A percentile compares a stretch with the other conserved stretches of the same genome.
phyloP scores from a whole-genome alignment of 2,888 invertebrate species.

The Creontiades dilutus region DNA sequence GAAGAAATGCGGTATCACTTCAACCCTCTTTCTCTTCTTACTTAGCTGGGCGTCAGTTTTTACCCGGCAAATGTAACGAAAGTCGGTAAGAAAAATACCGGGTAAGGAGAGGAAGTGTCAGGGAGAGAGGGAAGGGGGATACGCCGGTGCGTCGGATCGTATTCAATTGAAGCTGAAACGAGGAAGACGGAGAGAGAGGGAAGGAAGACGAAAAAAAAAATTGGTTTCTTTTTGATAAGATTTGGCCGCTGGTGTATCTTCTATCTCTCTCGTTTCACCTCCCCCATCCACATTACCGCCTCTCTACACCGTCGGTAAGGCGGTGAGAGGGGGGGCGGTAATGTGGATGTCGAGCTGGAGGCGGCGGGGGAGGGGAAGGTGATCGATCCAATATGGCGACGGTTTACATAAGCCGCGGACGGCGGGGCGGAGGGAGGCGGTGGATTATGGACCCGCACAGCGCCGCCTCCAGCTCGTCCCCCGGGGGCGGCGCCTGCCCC shows the following conservation, averaged over 20 bases:
- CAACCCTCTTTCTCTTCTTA: too few species aligned
- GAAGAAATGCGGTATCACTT: too few species aligned
- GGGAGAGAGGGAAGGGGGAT: not conserved
- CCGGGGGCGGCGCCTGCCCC: conserved; percentile 14
- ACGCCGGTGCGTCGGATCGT: not conserved
- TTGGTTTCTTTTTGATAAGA: not conserved
- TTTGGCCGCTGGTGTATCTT: not conserved
- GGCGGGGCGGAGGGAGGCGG: conserved; percentile 24
- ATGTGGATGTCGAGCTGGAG: too few species aligned
- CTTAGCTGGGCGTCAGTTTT: too few species aligned
- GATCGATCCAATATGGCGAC: conserved; percentile 67
- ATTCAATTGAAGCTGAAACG: not conserved
- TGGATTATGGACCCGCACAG: conserved; percentile 53
- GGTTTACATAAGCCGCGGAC: conserved; percentile 47
- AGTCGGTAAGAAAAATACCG: too few species aligned
- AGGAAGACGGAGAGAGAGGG: not conserved
- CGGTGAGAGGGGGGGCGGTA: not conserved
- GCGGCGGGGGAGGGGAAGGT: not conserved
- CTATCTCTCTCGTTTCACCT: not conserved
- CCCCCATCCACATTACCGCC: not conserved
- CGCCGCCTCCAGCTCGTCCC: conserved; percentile 53
- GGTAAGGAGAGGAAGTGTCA: not conserved
- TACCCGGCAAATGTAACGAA: too few species aligned
- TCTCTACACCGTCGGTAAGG: not conserved
- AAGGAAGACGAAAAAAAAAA: too few species aligned